Conservation (phyloP, 2,113 vertebrate species). For the Brevimyrus niger region DNA sequence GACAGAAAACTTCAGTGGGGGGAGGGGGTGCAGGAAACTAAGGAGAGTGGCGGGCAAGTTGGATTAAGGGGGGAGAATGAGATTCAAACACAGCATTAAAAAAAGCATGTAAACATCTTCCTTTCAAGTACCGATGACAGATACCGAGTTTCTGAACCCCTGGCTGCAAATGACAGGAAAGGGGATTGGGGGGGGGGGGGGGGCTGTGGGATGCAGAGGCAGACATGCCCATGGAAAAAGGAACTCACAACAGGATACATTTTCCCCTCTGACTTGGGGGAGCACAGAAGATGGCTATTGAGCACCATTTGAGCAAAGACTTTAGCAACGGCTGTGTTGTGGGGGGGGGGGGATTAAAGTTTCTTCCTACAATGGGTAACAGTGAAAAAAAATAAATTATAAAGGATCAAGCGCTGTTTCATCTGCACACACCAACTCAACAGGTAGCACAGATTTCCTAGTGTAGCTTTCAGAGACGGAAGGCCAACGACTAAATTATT, state of each 20-base stretch:
- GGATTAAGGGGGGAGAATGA: conserved; percentile 48
- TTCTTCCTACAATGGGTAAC: conserved; percentile 12
- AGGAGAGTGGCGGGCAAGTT: conserved; percentile 21
- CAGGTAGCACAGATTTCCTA: conserved; percentile 12
- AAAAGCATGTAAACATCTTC: conserved; percentile 78
- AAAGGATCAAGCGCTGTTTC: conserved; percentile 24
- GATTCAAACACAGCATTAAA: conserved; percentile 76
- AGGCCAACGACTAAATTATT: conserved; percentile 16
- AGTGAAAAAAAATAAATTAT: conserved; percentile 19
- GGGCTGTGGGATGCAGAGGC: conserved; percentile 25
- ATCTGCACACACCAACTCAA: neutral
- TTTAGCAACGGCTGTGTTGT: conserved; percentile 24
- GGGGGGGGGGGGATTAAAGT: neutral
- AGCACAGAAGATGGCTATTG: conserved; percentile 27
- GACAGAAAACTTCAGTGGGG: conserved; percentile 60
- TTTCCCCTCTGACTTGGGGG: conserved; percentile 5
- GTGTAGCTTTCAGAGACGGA: conserved; percentile 1
- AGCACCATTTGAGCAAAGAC: conserved; percentile 34
- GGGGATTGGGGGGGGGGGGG: conserved; percentile 33
- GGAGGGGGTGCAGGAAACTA: conserved; percentile 41
- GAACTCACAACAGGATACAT: neutral
- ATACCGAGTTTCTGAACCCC: conserved; percentile 46
- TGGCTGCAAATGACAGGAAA: conserved; percentile 53
- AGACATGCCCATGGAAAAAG: conserved; percentile 3
- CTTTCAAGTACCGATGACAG: conserved; percentile 59